These are phyloP conservation scores for Danio albolineatus DNA, from an alignment of 2,797 vertebrate species.

Conservation along the genomic window DNA sequence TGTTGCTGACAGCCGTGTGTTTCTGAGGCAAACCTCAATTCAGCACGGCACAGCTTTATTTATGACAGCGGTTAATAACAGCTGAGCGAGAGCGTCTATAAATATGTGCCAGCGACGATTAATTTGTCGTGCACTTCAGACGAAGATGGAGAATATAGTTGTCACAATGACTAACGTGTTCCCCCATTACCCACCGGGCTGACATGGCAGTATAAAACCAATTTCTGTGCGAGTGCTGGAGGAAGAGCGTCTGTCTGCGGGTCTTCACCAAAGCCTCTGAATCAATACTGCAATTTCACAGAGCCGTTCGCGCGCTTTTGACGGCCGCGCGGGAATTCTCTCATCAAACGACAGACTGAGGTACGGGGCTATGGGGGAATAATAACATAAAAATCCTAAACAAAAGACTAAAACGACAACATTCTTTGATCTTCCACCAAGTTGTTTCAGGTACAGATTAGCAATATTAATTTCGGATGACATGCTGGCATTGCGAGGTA, in stretches of 20 bases:
- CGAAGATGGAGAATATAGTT: constrained; percentile 63
- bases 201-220: constrained; percentile 63
- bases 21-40: constrained; percentile 62
- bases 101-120: constrained; percentile 65
- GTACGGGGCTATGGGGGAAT: not conserved
- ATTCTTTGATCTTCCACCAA: not conserved
- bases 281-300: constrained; percentile 56
- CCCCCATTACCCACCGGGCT: constrained; percentile 55
- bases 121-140: constrained; percentile 68
- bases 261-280: constrained; percentile 45
- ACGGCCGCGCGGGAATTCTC: constrained; percentile 16
- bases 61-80: constrained; percentile 65
- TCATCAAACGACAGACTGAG: not conserved
- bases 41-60: constrained; percentile 62
- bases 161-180: constrained; percentile 66
- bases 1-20: constrained; percentile 52
- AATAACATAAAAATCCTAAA: not conserved
- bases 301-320: not conserved
- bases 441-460: not conserved
- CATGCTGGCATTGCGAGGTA: not conserved
- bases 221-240: constrained; percentile 49
- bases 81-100: constrained; percentile 53
- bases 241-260: constrained; percentile 22
- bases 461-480: not conserved
- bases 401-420: not conserved